A percentile compares a stretch with the other conserved stretches of the same genome.
These are phyloP conservation scores for Squalus acanthias DNA, from an alignment of 2,797 vertebrate species.

Conservation along the genomic window DNA sequence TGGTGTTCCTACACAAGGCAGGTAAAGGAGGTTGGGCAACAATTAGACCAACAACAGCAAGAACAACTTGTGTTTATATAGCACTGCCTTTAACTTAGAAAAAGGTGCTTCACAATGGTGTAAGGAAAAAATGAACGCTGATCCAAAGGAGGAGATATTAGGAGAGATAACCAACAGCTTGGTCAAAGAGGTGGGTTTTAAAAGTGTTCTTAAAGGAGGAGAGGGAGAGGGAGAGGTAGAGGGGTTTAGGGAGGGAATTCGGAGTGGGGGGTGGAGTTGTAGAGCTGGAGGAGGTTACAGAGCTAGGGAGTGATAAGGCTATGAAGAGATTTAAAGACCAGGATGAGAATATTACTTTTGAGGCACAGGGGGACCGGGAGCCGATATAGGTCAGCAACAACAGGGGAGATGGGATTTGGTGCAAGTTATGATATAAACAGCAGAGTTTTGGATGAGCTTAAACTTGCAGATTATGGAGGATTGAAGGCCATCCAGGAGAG, in stretches of 20 bases:
- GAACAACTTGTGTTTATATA: not conserved
- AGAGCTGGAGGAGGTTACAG: no score
- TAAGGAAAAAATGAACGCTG: not conserved
- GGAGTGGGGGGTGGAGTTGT: not conserved
- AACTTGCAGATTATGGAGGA: not conserved
- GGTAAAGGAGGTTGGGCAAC: not conserved
- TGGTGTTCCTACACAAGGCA: not conserved
- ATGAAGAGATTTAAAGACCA: not conserved
- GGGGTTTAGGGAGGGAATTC: not conserved
- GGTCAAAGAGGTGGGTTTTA: not conserved
- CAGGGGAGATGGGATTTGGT: not conserved
- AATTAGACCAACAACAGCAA: not conserved
- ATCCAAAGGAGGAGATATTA: not conserved
- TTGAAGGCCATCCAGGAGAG: not conserved
- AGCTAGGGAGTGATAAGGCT: not conserved
- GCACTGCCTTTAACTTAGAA: not conserved
- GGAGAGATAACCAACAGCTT: not conserved
- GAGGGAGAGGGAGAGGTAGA: not conserved
- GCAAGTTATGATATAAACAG: not conserved
- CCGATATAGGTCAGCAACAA: not conserved
- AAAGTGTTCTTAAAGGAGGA: not conserved
- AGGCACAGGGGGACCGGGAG: not conserved
- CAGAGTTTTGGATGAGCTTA: not conserved
- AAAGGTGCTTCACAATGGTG: not conserved
- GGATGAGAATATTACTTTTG: not conserved